A percentile compares a stretch with the other conserved stretches of the same genome.
Evolutionary conservation across 2,797 vertebrate genomes (phyloP).

Genomic region (Coranthus polyacanthus): DNA sequence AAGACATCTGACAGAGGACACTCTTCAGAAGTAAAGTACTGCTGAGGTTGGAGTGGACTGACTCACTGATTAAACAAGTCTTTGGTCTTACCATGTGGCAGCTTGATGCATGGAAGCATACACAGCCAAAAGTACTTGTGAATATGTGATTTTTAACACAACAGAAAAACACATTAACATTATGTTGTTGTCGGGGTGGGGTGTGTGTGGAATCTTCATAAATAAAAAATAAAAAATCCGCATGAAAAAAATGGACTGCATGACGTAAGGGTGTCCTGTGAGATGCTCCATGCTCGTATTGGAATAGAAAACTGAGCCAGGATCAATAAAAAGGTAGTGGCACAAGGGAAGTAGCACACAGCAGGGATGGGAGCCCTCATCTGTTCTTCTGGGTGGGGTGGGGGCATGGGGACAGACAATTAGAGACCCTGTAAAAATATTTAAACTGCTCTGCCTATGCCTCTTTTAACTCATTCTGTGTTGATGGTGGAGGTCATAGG

Average conservation of each 20-base stretch:
- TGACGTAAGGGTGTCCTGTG: constrained; percentile 4
- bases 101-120: not conserved
- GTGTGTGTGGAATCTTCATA: no score
- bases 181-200: no score
- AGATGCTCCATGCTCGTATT: not conserved
- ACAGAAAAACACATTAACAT: no score
- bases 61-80: not conserved
- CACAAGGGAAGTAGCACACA: constrained; percentile 13
- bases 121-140: no score
- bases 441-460: constrained; percentile 5
- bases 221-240: not conserved
- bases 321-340: constrained; percentile 25
- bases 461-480: constrained; percentile 20
- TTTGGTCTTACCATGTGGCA: not conserved
- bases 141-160: no score
- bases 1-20: constrained; percentile 2
- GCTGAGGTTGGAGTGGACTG: not conserved
- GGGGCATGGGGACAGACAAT: not conserved
- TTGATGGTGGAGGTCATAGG: constrained; percentile 25
- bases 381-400: not conserved
- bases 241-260: not conserved
- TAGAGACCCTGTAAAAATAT: constrained; percentile 26
- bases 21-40: constrained; percentile 11
- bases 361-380: constrained; percentile 18
- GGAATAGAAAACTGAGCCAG: constrained; percentile 25